Percentiles rank a stretch among this genome's conserved stretches.
phyloP scores from a whole-genome alignment of 1,140 invertebrate species.

The Alviniconcha marisindica region DNA sequence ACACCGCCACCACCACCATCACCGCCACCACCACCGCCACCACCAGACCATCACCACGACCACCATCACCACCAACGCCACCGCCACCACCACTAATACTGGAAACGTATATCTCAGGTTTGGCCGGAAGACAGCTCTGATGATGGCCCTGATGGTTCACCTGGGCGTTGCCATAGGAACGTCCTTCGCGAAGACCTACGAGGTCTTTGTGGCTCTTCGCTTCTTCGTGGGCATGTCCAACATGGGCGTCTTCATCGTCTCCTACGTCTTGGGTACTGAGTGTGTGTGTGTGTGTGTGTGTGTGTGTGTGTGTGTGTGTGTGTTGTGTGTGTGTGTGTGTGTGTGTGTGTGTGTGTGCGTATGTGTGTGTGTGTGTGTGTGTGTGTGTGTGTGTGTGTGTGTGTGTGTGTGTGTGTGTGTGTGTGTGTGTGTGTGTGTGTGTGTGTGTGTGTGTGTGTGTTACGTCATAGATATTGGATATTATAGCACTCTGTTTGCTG shows the following conservation, averaged over 20 bases:
- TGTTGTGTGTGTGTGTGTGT: not conserved
- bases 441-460: too few relatives aligned
- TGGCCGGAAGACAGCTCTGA: conserved; percentile 85
- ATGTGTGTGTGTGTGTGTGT: not conserved
- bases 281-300: conserved; percentile 13
- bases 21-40: too few relatives aligned
- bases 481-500: too few relatives aligned
- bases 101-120: too few relatives aligned
- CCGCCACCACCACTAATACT: too few relatives aligned
- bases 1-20: too few relatives aligned
- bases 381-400: too few relatives aligned
- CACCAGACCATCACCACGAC: too few relatives aligned
- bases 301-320: not conserved
- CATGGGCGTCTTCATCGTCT: conserved; percentile 86
- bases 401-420: too few relatives aligned
- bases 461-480: too few relatives aligned
- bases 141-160: conserved; percentile 84
- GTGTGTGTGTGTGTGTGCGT: not conserved
- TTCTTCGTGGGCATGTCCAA: conserved; percentile 85
- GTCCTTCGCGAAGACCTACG: conserved; percentile 82
- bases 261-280: conserved; percentile 84
- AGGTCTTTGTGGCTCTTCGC: conserved; percentile 83
- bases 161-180: conserved; percentile 81
- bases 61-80: too few relatives aligned
- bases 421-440: too few relatives aligned